These are phyloP conservation scores for Andrena dorsata DNA, from an alignment of 2,888 invertebrate species.

Conservation along the genomic window DNA sequence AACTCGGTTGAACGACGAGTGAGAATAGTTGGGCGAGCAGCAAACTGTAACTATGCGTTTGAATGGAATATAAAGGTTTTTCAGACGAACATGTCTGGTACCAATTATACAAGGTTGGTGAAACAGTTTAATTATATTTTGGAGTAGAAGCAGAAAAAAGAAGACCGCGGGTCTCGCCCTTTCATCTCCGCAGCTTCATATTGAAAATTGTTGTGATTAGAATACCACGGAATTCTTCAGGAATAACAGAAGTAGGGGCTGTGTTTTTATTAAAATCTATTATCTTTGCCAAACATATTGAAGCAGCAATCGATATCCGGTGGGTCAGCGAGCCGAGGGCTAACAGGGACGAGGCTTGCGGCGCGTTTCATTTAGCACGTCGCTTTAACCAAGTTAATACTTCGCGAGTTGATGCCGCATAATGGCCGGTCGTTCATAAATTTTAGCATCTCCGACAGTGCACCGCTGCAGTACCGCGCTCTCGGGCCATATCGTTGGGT, in stretches of 20 bases:
- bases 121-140: too few relatives aligned
- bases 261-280: background rate
- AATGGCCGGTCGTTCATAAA: constrained; percentile 64
- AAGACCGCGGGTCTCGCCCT: too few relatives aligned
- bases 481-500: constrained; percentile 23
- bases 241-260: background rate
- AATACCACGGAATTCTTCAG: background rate
- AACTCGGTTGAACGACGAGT: too few relatives aligned
- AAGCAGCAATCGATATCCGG: constrained; percentile 27
- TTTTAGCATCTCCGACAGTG: constrained; percentile 49
- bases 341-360: constrained; percentile 33
- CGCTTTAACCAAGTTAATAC: constrained; percentile 67
- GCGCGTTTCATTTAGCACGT: constrained; percentile 64
- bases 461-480: constrained; percentile 14
- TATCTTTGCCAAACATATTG: background rate
- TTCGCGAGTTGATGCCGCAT: constrained; percentile 53
- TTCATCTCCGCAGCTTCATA: too few relatives aligned
- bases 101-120: too few relatives aligned
- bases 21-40: too few relatives aligned
- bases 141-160: too few relatives aligned
- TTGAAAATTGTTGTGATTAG: too few relatives aligned
- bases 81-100: too few relatives aligned
- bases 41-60: too few relatives aligned
- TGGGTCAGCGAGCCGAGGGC: constrained; percentile 8
- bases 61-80: too few relatives aligned